These are phyloP conservation scores for Indicator indicator DNA, from an alignment of 2,113 vertebrate genomes.

Conservation along the genomic window DNA sequence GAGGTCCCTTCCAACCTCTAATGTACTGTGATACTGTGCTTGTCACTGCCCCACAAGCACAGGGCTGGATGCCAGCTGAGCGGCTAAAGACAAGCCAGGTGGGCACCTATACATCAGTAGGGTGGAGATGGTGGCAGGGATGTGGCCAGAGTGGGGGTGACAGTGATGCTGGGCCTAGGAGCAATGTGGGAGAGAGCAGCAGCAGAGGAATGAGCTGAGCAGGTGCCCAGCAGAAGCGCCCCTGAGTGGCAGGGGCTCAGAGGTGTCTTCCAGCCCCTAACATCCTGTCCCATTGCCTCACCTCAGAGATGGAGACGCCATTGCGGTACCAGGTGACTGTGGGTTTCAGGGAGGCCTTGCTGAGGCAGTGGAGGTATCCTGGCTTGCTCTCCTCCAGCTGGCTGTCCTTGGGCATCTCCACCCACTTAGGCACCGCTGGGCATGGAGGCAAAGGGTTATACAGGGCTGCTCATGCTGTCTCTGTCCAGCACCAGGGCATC, in stretches of 20 bases:
- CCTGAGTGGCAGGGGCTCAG: accelerated
- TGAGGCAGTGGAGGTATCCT: conserved; percentile 91
- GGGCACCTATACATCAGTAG: background rate
- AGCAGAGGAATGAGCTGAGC: background rate
- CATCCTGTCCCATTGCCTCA: conserved; percentile 48
- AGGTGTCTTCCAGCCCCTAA: no score
- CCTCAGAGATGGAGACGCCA: conserved; percentile 84
- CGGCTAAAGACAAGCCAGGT: background rate
- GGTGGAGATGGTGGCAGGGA: background rate
- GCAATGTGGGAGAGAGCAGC: background rate
- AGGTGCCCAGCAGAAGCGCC: background rate
- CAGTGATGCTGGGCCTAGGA: background rate
- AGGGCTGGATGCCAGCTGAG: background rate
- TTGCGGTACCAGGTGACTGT: conserved; percentile 89
- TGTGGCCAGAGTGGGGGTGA: background rate
- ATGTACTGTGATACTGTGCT: background rate
- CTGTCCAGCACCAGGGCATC: background rate
- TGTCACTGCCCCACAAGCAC: background rate
- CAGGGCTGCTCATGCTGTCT: background rate
- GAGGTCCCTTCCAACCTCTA: no score
- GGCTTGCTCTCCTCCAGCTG: conserved; percentile 91
- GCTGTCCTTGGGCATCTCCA: conserved; percentile 88
- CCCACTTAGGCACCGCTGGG: conserved; percentile 90
- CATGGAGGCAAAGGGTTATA: background rate
- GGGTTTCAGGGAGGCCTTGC: conserved; percentile 86